These are phyloP conservation scores for Tylochromis polylepis DNA, from an alignment of 2,113 vertebrate species.

Conservation along the genomic window DNA sequence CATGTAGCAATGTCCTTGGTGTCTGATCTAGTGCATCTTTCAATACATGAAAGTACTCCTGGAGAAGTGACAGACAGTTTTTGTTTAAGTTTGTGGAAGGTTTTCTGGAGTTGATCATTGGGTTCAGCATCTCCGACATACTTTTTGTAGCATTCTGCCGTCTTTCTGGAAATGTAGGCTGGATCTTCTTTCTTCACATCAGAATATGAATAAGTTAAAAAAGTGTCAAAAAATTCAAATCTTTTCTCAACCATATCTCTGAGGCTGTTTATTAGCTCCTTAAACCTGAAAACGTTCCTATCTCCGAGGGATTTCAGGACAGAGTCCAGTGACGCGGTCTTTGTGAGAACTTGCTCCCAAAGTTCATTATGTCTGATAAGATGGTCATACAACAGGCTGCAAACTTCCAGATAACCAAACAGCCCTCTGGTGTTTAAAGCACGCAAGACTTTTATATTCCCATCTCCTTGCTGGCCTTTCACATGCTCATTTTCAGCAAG, in stretches of 20 bases:
- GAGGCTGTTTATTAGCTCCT: neutral
- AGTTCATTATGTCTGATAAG: neutral
- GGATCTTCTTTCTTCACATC: accelerated
- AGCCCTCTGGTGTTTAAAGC: neutral
- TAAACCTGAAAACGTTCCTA: neutral
- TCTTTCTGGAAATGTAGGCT: accelerated
- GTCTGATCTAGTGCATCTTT: neutral
- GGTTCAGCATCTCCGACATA: neutral
- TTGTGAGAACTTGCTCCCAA: neutral
- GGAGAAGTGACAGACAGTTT: neutral
- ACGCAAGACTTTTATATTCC: neutral
- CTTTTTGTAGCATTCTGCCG: accelerated
- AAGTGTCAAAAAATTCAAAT: neutral
- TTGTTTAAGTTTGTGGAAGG: neutral
- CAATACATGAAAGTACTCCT: neutral
- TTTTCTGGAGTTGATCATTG: neutral
- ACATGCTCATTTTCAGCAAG: slow-evolving; percentile 5
- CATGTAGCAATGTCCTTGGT: neutral
- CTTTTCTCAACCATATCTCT: neutral
- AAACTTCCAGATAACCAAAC: slow-evolving; percentile 16
- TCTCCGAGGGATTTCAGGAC: neutral
- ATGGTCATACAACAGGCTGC: neutral
- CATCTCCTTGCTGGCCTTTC: neutral
- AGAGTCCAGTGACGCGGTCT: accelerated
- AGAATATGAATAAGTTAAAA: neutral